These are phyloP conservation scores for Manacus vitellinus DNA, from an alignment of 2,113 vertebrate species.

Conservation along the genomic window DNA sequence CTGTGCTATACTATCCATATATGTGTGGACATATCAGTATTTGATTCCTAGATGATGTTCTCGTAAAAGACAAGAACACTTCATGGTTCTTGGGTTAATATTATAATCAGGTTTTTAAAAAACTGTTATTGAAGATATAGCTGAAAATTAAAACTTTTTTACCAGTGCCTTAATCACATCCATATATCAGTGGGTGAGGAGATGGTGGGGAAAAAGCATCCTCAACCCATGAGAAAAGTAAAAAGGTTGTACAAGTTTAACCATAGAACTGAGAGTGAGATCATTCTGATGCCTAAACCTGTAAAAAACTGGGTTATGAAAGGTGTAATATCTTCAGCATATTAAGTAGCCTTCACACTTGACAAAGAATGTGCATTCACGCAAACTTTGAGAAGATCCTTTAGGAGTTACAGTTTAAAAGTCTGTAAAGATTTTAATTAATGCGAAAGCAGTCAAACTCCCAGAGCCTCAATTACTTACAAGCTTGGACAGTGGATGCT, in stretches of 20 bases:
- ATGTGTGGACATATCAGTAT: not conserved
- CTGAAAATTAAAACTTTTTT: not conserved
- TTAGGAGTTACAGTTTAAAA: constrained; percentile 24
- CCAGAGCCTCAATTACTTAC: constrained; percentile 27
- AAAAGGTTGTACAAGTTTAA: not conserved
- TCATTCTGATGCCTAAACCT: not conserved
- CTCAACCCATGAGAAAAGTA: not conserved
- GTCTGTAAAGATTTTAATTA: constrained; percentile 55
- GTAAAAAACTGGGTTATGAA: not conserved
- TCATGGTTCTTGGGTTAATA: not conserved
- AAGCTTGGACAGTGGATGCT: constrained; percentile 4
- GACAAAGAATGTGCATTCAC: not conserved
- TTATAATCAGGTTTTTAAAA: not conserved
- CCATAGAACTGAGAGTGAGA: not conserved
- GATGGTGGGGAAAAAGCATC: not conserved
- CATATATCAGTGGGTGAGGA: not conserved
- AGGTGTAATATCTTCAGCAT: not conserved
- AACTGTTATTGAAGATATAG: not conserved
- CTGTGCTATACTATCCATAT: not conserved
- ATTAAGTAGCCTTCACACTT: constrained; percentile 4
- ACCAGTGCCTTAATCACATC: not conserved
- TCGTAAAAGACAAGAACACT: not conserved
- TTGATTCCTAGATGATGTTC: not conserved
- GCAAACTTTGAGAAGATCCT: not conserved
- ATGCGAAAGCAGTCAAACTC: constrained; percentile 28